A percentile compares a stretch with the other conserved stretches of the same genome.
These are phyloP conservation scores for Halcyon badia DNA, from an alignment of 2,797 vertebrate genomes.

Conservation along the genomic window DNA sequence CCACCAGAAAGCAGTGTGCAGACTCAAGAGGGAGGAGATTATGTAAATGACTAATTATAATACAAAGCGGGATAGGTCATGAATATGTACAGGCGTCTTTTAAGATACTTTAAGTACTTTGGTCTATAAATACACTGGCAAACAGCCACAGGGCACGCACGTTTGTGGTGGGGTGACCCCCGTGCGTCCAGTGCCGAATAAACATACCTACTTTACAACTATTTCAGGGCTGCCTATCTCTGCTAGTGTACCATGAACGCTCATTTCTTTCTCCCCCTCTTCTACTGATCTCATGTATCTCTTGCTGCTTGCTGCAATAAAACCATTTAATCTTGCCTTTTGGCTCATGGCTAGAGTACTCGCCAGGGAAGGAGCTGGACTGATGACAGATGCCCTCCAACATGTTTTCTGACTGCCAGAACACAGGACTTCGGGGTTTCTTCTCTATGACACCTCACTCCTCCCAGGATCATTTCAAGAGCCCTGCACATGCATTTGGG, in stretches of 20 bases:
- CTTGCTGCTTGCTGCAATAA: not conserved
- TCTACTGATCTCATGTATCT: not conserved
- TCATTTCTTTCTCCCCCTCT: fast-evolving
- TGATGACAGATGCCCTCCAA: fast-evolving
- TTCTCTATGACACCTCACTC: fast-evolving
- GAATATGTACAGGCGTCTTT: too few species aligned
- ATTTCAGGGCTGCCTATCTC: not conserved
- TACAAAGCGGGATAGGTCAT: too few species aligned
- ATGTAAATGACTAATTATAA: too few species aligned
- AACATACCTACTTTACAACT: too few species aligned
- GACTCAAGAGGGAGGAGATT: too few species aligned
- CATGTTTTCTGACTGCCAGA: not conserved
- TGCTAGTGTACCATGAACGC: not conserved
- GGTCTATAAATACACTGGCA: too few species aligned
- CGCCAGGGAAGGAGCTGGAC: not conserved
- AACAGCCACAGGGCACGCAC: too few species aligned
- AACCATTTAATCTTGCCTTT: not conserved
- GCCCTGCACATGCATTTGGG: fast-evolving
- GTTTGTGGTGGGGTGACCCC: too few species aligned
- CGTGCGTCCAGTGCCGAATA: too few species aligned
- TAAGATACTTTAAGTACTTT: too few species aligned
- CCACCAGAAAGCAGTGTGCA: too few species aligned
- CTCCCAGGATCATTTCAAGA: not conserved
- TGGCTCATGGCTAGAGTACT: not conserved
- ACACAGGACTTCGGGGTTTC: not conserved